Conservation (phyloP, 2,888 invertebrate species). For the Agrochola lota region DNA sequence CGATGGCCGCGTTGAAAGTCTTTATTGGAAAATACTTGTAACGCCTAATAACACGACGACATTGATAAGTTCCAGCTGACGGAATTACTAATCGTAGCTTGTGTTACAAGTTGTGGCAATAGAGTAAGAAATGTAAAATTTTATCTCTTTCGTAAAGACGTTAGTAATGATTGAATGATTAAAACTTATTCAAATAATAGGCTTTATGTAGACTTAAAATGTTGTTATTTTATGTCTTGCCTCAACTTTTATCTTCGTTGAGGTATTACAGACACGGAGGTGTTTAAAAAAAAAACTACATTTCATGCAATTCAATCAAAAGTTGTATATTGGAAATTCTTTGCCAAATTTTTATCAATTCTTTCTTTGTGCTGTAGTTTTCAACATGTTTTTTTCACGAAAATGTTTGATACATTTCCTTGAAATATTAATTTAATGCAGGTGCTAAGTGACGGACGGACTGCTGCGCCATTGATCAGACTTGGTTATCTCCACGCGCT, state of each 20-base stretch:
- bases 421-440: slow-evolving; percentile 59
- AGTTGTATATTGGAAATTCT: background rate
- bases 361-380: background rate
- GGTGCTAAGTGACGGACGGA: slow-evolving; percentile 97
- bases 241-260: too few species aligned
- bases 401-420: background rate
- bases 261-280: background rate
- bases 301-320: slow-evolving; percentile 2
- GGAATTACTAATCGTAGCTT: slow-evolving; percentile 34
- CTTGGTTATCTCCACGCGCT: slow-evolving; percentile 95
- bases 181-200: too few species aligned
- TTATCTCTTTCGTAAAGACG: too few species aligned
- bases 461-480: slow-evolving; percentile 95
- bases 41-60: slow-evolving; percentile 71
- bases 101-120: background rate
- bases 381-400: background rate
- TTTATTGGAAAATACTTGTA: slow-evolving; percentile 82
- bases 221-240: background rate
- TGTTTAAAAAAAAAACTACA: background rate
- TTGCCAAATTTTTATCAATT: background rate
- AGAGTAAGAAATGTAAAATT: too few species aligned
- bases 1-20: slow-evolving; percentile 77
- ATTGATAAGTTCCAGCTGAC: slow-evolving; percentile 64
- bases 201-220: background rate
- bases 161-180: too few species aligned